Evolutionary conservation across 2,888 invertebrate species (phyloP), one percentile per base, ranked within the genome.

Genomic region (Agrotis segetum): DNA sequence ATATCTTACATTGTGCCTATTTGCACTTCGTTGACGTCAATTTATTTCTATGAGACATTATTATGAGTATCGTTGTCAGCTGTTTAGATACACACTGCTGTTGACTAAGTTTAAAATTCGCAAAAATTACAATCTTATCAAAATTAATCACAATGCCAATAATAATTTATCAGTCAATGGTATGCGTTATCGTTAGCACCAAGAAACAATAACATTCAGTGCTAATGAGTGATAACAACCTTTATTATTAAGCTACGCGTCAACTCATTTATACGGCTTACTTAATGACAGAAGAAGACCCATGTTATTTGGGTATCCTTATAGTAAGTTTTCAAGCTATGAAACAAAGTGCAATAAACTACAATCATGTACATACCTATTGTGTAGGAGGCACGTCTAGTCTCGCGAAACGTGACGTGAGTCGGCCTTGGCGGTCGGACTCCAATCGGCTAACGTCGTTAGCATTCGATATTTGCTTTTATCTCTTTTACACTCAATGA

Each of bases 381-480:
- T 88, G 88, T 88, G 89, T 88, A 88, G 90, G 87, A 90, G 92
- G 91, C 89, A 91, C 86, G 94, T 95, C 95, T 94, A 93, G 94
- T 92, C 92, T 92, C 90, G 93, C 92, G 85, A 93, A 94, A 92
- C 93, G 93, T 95, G 95, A 95, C 95, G 93, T 89, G 88, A 89
- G 90, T 87, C 94, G 95, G 95, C 95, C 96, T 96, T 96, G 95
- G 92, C 90, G 91, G 86, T 94, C 95, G 95, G 91, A 86, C 83
- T 88, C 82, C 89, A 85, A 79, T 94, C 95, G 95, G 90, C 84
- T 81, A 86, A 75, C 85, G 76, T 92, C 95, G 95, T 79, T 83
- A 83, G 71, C 82, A 76, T 82, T 93, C 93, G 93, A 85, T 82
- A 84, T 74, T 69, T 83, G 67, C 76, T 56, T 74, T 82, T 84